Percentiles rank a stretch among this genome's conserved stretches.
Evolutionary conservation across 2,888 invertebrate genomes (phyloP).

Genomic region (Lacanobia oleracea): DNA sequence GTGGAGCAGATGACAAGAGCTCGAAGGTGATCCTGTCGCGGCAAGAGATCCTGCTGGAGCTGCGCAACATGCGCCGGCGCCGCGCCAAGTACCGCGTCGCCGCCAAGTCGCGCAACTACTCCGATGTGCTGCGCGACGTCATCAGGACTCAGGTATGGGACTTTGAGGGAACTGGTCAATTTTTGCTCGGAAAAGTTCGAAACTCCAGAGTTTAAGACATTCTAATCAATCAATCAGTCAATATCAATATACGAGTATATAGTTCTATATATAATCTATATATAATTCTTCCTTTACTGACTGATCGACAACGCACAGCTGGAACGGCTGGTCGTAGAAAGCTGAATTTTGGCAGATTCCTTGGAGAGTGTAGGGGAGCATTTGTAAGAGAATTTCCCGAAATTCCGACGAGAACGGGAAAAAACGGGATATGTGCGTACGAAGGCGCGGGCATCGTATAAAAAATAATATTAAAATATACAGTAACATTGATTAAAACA

Average conservation of each 20-base stretch:
- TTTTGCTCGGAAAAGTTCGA: not conserved
- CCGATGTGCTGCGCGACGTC: constrained; percentile 90
- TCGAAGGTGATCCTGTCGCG: constrained; percentile 66
- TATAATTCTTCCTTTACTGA: too few species aligned
- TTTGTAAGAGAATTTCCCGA: too few species aligned
- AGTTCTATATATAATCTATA: too few species aligned
- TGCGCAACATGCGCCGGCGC: constrained; percentile 91
- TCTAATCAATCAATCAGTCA: too few species aligned
- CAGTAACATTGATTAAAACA: not conserved
- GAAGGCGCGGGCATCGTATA: too few species aligned
- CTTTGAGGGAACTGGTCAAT: not conserved
- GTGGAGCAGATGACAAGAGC: constrained; percentile 52
- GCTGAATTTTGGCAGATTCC: too few species aligned
- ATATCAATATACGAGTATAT: too few species aligned
- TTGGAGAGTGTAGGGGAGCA: too few species aligned
- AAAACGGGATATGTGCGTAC: not conserved
- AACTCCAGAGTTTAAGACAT: too few species aligned
- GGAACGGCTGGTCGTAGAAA: too few species aligned
- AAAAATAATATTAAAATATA: not conserved
- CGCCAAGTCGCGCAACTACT: constrained; percentile 90
- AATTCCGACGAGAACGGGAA: too few species aligned
- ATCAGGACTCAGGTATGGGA: constrained; percentile 89
- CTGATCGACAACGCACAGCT: too few species aligned
- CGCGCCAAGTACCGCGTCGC: constrained; percentile 91
- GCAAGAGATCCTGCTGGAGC: constrained; percentile 87